Conservation (phyloP, 2,888 invertebrate genomes). For the Plemyria rubiginata region DNA sequence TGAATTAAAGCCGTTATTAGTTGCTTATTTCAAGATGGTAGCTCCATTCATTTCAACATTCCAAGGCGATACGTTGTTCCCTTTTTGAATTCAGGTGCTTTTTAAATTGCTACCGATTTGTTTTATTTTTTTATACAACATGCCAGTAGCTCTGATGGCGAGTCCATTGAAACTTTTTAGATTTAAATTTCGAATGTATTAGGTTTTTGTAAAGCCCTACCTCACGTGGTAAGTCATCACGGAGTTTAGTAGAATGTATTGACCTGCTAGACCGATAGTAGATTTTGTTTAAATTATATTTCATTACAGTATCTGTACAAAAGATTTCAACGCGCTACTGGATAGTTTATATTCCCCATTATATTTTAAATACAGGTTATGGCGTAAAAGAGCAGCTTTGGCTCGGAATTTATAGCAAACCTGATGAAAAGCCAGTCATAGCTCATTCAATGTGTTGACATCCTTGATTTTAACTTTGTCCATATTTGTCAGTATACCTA, state of each 20-base stretch:
- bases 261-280: not conserved
- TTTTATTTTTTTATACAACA: conserved; percentile 58
- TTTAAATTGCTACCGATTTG: conserved; percentile 75
- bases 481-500: too few relatives aligned
- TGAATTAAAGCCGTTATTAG: conserved; percentile 40
- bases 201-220: conserved; percentile 8
- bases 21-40: conserved; percentile 76
- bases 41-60: conserved; percentile 76
- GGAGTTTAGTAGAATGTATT: not conserved
- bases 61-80: conserved; percentile 60
- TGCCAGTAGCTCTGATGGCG: conserved; percentile 50
- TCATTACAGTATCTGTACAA: not conserved
- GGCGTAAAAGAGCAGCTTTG: conserved; percentile 8
- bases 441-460: conserved; percentile 8
- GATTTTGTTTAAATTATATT: not conserved
- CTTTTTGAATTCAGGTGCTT: conserved; percentile 75
- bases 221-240: conserved; percentile 2
- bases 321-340: conserved; percentile 27
- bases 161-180: conserved; percentile 31
- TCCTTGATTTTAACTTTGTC: not conserved
- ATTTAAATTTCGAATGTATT: conserved; percentile 38
- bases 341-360: not conserved
- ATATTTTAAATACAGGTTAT: not conserved
- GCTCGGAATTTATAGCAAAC: conserved; percentile 4
- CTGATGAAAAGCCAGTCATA: conserved; percentile 6